Evolutionary conservation across 2,113 vertebrate species (phyloP).

Genomic region (Dasypus novemcinctus): DNA sequence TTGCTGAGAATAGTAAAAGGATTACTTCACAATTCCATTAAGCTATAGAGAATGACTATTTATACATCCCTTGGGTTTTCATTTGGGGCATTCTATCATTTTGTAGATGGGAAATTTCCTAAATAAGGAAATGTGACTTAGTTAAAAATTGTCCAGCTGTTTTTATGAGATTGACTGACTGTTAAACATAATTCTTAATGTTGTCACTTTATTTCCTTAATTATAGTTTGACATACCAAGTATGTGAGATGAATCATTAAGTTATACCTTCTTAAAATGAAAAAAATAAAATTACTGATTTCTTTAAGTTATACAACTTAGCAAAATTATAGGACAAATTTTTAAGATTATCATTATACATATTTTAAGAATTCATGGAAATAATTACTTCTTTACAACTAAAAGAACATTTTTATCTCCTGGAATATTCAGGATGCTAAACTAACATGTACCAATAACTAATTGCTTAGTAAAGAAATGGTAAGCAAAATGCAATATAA

Average conservation of each 20-base stretch:
- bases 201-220: constrained; percentile 48
- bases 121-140: constrained; percentile 45
- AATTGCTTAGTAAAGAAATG: constrained; percentile 3
- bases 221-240: constrained; percentile 20
- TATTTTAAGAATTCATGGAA: constrained; percentile 7
- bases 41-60: constrained; percentile 40
- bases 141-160: constrained; percentile 36
- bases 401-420: neutral
- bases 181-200: constrained; percentile 41
- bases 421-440: constrained; percentile 1
- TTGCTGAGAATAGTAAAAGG: neutral
- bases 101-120: constrained; percentile 45
- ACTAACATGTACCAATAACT: neutral
- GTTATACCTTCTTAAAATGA: constrained; percentile 32
- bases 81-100: neutral
- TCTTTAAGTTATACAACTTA: neutral
- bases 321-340: constrained; percentile 25
- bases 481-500: neutral
- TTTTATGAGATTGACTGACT: constrained; percentile 40
- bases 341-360: constrained; percentile 15
- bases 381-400: neutral
- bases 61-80: constrained; percentile 37
- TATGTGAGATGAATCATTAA: constrained; percentile 13
- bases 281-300: neutral
- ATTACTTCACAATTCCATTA: constrained; percentile 53